Evolutionary conservation across 2,113 vertebrate species (phyloP).

Genomic region (Phocoena sinus): DNA sequence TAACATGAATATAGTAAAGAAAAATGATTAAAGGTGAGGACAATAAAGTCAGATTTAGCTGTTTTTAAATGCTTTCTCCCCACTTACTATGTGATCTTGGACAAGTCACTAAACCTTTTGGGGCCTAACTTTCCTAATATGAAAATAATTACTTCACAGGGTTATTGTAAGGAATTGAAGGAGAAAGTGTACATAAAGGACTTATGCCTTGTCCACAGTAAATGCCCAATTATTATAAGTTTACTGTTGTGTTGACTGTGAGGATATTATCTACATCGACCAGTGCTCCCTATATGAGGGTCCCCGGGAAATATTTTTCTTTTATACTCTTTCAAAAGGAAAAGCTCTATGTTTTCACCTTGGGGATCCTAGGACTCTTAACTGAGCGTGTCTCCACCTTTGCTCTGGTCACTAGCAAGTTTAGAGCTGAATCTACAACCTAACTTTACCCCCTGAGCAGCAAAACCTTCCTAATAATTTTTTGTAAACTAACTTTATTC

Average conservation of each 20-base stretch:
- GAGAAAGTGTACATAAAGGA: constrained; percentile 11
- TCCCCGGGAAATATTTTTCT: neutral
- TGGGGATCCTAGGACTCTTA: neutral
- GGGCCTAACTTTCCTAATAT: neutral
- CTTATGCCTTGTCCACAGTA: neutral
- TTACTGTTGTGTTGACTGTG: neutral
- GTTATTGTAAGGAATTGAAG: neutral
- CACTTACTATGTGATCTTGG: neutral
- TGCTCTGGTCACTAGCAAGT: neutral
- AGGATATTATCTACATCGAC: neutral
- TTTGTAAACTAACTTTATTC: neutral
- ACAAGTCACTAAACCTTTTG: constrained; percentile 18
- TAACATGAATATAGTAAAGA: neutral
- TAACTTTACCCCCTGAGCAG: neutral
- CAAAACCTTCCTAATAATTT: neutral
- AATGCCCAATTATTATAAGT: neutral
- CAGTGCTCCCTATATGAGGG: neutral
- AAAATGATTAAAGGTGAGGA: neutral
- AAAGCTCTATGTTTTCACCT: neutral
- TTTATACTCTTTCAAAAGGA: neutral
- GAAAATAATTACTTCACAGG: constrained; percentile 4
- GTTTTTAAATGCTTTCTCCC: neutral
- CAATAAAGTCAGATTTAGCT: neutral
- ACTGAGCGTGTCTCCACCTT: neutral
- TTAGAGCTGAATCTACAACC: neutral